Base-by-base conservation (phyloP, 2,888 invertebrate species). In the Lepidocyrtinus sp. region DNA sequence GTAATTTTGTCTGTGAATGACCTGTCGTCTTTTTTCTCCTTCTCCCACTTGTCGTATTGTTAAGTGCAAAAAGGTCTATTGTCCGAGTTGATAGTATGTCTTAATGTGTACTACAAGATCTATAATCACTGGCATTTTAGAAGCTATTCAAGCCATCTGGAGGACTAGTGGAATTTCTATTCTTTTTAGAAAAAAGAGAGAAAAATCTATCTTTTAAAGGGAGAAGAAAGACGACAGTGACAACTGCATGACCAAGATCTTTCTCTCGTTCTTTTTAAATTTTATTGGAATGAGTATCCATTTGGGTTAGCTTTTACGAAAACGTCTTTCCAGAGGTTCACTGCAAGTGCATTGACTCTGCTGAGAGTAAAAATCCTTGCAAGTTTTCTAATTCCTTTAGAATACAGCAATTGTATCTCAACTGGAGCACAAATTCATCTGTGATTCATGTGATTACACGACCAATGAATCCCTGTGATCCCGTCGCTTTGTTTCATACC, bases 1-100 rank as follows among this genome's bases (percentile, higher is more conserved):
- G 61, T 71, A 77, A 71, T 77, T 77, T 77, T 77, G 77, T 77
- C 77, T 65, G 45, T 77, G 77, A 77, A 77, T 77, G 77, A 77
- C 77, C 77, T 77, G 77, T 77, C 77, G 72, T 68, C 72, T 77
- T 76, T 77, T 26, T 68, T 68, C 62, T 55, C 61, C 19, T 77
- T 62, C 71, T 71, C 71, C 27, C 50, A 50, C 50, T 27, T 72
- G 77, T 72, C 77, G 72, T 50, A 50, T 72, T 77, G 65, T 77
- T 67, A 77, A 77, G 77, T 46, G 72, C 59, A 45, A 62, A 67
- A 59, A 61, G 62, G 59, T 65, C 77, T 62, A 77, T 77, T 77
- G 77, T 77, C 72, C 72, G 61, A 77, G 72, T 68, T 70, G 71
- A 77, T 72, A 77, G 72, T 71, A 77, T 77, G 77, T 77, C 72